These are phyloP conservation scores for Drosophila funebris DNA, from an alignment of 1,140 invertebrate genomes.

Conservation along the genomic window DNA sequence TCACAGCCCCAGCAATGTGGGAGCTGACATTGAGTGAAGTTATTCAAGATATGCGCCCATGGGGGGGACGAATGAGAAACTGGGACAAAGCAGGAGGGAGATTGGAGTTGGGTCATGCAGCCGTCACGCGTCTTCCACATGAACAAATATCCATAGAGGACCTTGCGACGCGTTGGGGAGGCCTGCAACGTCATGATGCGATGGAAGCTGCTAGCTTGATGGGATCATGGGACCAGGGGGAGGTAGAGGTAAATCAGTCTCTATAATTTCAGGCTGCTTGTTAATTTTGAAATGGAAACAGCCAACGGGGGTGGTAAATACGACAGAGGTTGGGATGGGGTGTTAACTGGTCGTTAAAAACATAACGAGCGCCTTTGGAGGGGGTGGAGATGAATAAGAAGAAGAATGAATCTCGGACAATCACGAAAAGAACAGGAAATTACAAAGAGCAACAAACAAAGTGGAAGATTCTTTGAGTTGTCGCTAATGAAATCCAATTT, in stretches of 20 bases:
- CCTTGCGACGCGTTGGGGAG: not conserved
- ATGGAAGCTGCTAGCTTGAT: slow-evolving; percentile 15
- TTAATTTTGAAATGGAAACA: slow-evolving; percentile 66
- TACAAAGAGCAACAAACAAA: slow-evolving; percentile 48
- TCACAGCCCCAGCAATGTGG: slow-evolving; percentile 25
- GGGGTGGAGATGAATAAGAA: not conserved
- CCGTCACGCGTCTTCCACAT: slow-evolving; percentile 51
- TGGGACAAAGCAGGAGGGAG: not conserved
- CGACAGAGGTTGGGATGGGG: slow-evolving; percentile 14
- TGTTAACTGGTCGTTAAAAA: slow-evolving; percentile 68
- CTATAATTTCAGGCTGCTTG: slow-evolving; percentile 67
- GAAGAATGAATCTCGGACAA: slow-evolving; percentile 24
- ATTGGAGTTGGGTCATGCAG: slow-evolving; percentile 30
- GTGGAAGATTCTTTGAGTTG: slow-evolving; percentile 64
- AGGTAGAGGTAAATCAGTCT: slow-evolving; percentile 55
- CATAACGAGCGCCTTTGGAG: slow-evolving; percentile 50
- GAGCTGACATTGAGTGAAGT: slow-evolving; percentile 31
- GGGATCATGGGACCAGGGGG: not conserved
- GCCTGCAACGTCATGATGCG: slow-evolving; percentile 38
- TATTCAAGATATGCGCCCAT: slow-evolving; percentile 39
- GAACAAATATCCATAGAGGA: slow-evolving; percentile 46
- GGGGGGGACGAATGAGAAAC: slow-evolving; percentile 3
- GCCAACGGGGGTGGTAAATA: slow-evolving; percentile 32
- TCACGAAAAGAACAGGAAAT: slow-evolving; percentile 29
- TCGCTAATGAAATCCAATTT: slow-evolving; percentile 76